Evolutionary conservation across 2,888 invertebrate species (phyloP).

Genomic region (Megalurothrips usitatus): DNA sequence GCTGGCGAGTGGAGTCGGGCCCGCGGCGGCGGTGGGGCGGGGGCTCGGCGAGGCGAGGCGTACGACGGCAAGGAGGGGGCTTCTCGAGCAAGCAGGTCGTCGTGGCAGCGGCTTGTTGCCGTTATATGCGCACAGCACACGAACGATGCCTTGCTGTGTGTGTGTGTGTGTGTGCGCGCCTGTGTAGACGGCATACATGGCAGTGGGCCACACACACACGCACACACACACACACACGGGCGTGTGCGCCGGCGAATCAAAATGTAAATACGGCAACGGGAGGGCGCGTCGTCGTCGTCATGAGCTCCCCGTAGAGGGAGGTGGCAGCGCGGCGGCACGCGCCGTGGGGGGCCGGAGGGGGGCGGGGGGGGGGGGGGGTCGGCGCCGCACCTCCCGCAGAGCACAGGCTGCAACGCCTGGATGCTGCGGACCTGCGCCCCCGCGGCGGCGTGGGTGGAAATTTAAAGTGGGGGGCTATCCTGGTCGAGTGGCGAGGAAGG

Average conservation of each 20-base stretch:
- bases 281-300: not conserved
- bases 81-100: conserved; percentile 6
- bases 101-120: not conserved
- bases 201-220: not conserved
- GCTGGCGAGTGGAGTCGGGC: not conserved
- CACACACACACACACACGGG: not conserved
- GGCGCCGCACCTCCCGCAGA: not conserved
- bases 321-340: not conserved
- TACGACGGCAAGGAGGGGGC: not conserved
- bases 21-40: not conserved
- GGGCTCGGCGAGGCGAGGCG: not conserved
- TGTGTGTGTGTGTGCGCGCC: not conserved
- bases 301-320: not conserved
- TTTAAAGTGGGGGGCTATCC: no score
- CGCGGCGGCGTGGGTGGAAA: no score
- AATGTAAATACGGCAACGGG: no score
- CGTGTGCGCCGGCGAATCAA: not conserved
- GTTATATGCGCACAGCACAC: not conserved
- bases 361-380: not conserved
- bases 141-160: not conserved
- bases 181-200: not conserved
- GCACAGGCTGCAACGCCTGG: no score
- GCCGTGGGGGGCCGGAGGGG: not conserved
- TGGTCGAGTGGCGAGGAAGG: no score
- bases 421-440: no score